Percentiles rank a stretch among this genome's conserved stretches.
These are phyloP conservation scores for Eremophila alpestris DNA, from an alignment of 2,797 vertebrate species.

Conservation along the genomic window DNA sequence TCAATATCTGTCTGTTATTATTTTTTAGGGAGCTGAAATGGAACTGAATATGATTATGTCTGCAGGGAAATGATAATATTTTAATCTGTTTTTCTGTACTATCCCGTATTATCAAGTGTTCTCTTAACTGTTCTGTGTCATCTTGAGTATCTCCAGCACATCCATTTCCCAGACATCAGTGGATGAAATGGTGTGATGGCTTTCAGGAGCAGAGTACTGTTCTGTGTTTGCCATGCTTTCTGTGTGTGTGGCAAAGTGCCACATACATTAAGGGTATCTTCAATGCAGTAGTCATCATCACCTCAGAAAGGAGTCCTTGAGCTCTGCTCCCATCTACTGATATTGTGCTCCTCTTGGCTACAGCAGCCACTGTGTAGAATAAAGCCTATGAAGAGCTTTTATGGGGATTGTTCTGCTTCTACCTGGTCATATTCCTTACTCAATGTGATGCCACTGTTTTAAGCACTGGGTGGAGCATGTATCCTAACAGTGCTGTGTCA, in stretches of 20 bases:
- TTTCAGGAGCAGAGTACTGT: neutral
- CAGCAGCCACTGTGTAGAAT: neutral
- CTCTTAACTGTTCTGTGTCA: neutral
- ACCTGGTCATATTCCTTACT: neutral
- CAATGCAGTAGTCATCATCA: neutral
- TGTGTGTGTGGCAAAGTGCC: neutral
- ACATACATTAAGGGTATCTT: neutral
- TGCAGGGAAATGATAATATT: neutral
- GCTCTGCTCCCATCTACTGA: neutral
- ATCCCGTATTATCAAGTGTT: neutral
- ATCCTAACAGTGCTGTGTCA: neutral
- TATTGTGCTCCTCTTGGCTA: neutral
- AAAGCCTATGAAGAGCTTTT: neutral
- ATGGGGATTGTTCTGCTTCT: neutral
- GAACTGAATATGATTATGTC: neutral
- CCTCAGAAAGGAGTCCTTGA: neutral
- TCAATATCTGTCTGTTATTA: neutral
- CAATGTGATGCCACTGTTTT: neutral
- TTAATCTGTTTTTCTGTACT: neutral
- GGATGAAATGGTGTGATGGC: neutral
- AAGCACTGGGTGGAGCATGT: neutral
- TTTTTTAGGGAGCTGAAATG: conserved; percentile 17
- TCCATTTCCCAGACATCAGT: neutral
- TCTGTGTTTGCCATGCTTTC: neutral
- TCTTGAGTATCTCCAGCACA: neutral